phyloP scores from a whole-genome alignment of 2,888 invertebrate species.

The Thumatha senex region DNA sequence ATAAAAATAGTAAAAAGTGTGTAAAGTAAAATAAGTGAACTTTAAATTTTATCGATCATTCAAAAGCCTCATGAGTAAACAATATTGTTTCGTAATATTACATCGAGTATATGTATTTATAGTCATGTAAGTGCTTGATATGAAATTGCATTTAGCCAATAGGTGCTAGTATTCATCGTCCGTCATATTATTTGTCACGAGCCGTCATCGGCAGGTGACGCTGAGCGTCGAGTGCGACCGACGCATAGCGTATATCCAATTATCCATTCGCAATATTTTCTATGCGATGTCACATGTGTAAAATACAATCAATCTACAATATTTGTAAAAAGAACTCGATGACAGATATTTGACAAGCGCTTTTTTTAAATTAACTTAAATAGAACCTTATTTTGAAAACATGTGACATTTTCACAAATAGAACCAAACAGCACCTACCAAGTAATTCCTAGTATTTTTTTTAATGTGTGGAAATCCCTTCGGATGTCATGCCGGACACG shows the following conservation, averaged over 20 bases:
- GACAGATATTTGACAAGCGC: background rate
- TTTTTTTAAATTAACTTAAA: background rate
- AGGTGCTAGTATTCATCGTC: conserved; percentile 59
- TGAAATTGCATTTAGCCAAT: conserved; percentile 64
- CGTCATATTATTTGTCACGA: conserved; percentile 78
- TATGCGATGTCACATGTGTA: conserved; percentile 68
- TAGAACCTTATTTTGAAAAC: too few species aligned
- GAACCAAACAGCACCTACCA: too few species aligned
- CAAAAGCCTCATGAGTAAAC: conserved; percentile 12
- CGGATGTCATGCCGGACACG: too few species aligned
- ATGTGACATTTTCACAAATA: too few species aligned
- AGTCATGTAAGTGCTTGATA: conserved; percentile 43
- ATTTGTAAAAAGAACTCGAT: conserved; percentile 19
- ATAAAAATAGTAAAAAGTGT: too few species aligned
- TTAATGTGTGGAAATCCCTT: too few species aligned
- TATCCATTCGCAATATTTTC: conserved; percentile 80
- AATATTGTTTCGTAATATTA: conserved; percentile 26
- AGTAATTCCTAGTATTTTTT: too few species aligned
- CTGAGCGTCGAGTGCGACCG: conserved; percentile 64
- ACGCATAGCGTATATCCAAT: conserved; percentile 73
- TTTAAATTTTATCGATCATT: conserved; percentile 26
- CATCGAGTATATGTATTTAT: conserved; percentile 7
- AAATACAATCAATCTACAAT: conserved; percentile 71
- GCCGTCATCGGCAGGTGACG: conserved; percentile 69
- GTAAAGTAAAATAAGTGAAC: background rate